These are phyloP conservation scores for Stictonetta naevosa DNA, from an alignment of 2,113 vertebrate genomes.

Conservation along the genomic window DNA sequence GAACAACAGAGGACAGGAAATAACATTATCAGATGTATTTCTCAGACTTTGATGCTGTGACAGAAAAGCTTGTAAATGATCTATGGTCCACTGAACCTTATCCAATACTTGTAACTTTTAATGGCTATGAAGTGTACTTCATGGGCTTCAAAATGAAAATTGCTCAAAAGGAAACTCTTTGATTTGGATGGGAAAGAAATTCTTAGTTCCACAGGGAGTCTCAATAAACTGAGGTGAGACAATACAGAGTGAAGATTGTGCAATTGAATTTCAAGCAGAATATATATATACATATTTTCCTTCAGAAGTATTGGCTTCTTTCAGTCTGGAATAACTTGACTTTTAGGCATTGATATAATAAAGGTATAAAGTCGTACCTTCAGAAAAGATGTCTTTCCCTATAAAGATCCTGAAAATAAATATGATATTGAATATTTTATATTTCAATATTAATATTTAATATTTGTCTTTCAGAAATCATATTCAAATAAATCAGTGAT, in stretches of 20 bases:
- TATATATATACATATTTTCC: neutral
- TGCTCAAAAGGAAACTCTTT: neutral
- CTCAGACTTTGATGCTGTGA: neutral
- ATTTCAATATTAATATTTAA: neutral
- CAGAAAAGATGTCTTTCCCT: neutral
- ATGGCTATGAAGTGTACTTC: neutral
- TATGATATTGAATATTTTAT: neutral
- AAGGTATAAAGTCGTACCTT: neutral
- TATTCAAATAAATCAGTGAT: neutral
- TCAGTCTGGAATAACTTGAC: neutral
- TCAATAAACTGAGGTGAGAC: neutral
- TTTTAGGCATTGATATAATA: neutral
- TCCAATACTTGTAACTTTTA: constrained; percentile 6
- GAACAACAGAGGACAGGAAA: neutral
- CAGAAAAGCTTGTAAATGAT: constrained; percentile 1
- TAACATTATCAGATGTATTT: neutral
- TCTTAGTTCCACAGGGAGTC: neutral
- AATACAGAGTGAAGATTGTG: neutral
- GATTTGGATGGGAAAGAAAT: neutral
- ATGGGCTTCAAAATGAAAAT: neutral
- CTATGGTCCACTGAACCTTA: neutral
- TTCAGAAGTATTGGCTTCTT: neutral
- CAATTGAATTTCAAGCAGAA: neutral
- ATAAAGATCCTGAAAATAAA: neutral
- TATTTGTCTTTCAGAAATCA: neutral